Base-by-base conservation (phyloP, 2,888 invertebrate species). In the Smittia sp. region DNA sequence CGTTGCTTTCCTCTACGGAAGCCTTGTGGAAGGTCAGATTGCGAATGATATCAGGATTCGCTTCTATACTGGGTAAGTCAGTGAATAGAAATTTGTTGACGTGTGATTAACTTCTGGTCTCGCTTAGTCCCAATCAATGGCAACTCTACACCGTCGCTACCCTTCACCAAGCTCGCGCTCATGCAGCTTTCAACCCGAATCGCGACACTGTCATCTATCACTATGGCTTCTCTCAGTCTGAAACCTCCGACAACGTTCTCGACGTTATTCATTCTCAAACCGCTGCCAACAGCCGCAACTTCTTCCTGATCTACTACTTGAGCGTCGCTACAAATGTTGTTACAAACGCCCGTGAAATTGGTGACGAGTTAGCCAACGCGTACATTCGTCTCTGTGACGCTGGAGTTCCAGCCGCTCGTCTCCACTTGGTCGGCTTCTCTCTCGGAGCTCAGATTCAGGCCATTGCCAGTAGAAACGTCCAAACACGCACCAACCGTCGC, bases 391-490 rank as follows among this genome's bases (percentile, higher is more conserved):
- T 65, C 25, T 38, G n/a, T 11, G 46, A 73, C 15, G 46, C n/a
- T 41, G 73, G 73, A 58, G 3, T 58, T 32, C 20, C 20, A 20
- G 27, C 11, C 9, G n/a, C 4, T n/a, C 63, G 27, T 13, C 41
- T 41, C 39, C 67, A 73, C 27, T 25, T 73, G 25, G 39, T 73
- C 7, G 73, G 73, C 1, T 73, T 65, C 18, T 63, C 65, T 9
- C 65, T 73, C n/a, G 73, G 73, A 25, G 73, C 73, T 0, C 73
- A 73, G 27, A 65, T 73, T 4, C 11, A 25, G 1, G 73, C 27
- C 11, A 25, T 54, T n/a, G 65, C 52, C 9, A 24, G 58, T 9
- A 13, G 73, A 46, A 25, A 9, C 25, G 73, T 73, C 13, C 41
- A 25, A 11, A 9, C n/a, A 1, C 22, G 15, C 1, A 20, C 65